Evolutionary conservation across 2,113 vertebrate genomes (phyloP), one percentile per base, ranked within the genome.

Genomic region (Gavia stellata): DNA sequence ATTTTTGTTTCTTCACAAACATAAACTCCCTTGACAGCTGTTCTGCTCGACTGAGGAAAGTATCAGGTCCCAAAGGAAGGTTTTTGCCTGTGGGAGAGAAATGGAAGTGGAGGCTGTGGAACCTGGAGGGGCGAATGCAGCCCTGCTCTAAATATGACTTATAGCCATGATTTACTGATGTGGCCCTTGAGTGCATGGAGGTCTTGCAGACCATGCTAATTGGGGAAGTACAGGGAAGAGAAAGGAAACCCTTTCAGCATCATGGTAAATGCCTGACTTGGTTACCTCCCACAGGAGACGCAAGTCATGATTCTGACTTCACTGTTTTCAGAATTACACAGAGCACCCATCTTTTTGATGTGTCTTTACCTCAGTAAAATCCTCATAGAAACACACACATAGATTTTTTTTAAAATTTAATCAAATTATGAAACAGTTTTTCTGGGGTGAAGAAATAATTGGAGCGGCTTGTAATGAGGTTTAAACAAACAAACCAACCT

Each of bases 1-100:
- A 94, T 95, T 97, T 94, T 94, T 92, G 62, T 82, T 90, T 96
- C 95, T 94, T 95, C 71, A 85, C 49, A 95, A 95, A 80, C 72
- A 94, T 62, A 78, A 95, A 89, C 62, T 92, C 74, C 67, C 71
- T 89, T 95, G 78, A 81, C 62, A 89, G 83, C 83, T 89, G 80
- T 65, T 94, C 81, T 87, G 84, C 45, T 88, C 8, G 1, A 66
- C 66, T 3, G 56, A 90, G 78, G 73, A 53, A 95, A 85, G 49
- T 34, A 78, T 91, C 74, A 92, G 58, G n/a, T 62, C 81, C 62
- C 62, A 66, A 75, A 86, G 53, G 56, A 72, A 88, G 56, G 21
- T 12, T 86, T 95, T 56, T 58, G 55, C n/a, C 29, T 61, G 18
- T 34, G 34, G 44, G 19, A 92, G 65, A 91, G 56, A 91, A 92